phyloP scores from a whole-genome alignment of 1,140 invertebrate genomes.

The Macrobrachium nipponense region DNA sequence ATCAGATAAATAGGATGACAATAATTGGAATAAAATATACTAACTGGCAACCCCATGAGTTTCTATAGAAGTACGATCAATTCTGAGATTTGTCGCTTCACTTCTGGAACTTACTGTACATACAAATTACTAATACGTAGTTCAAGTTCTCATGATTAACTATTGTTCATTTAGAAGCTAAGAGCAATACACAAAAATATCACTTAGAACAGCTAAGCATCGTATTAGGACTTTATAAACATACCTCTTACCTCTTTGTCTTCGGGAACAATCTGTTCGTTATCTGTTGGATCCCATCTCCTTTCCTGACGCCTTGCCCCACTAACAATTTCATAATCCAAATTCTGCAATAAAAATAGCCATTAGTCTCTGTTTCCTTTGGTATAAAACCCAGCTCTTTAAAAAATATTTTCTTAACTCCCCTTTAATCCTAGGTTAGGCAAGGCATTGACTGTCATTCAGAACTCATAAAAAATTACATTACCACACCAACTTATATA shows the following conservation, averaged over 20 bases:
- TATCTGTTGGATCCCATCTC: constrained; percentile 96
- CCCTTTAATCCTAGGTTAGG: neutral
- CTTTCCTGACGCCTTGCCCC: constrained; percentile 97
- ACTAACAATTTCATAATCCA: constrained; percentile 95
- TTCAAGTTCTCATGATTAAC: no score
- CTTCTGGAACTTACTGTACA: no score
- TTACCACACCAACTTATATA: no score
- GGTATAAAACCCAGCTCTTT: no score
- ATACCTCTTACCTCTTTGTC: constrained; percentile 87
- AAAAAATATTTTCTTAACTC: no score
- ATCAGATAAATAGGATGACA: no score
- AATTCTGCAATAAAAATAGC: constrained; percentile 78
- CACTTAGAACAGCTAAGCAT: neutral
- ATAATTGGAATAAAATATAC: no score
- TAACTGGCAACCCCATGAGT: no score
- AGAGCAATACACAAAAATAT: neutral
- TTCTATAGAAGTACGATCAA: no score
- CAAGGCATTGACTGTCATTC: neutral
- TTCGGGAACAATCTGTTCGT: constrained; percentile 92
- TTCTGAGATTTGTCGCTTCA: no score
- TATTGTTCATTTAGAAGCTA: neutral
- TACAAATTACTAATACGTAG: no score
- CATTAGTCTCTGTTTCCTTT: neutral
- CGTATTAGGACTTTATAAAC: constrained; percentile 64
- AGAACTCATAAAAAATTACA: no score